Base-by-base conservation (phyloP, 1,140 invertebrate species). In the Aphaenogaster floridana region DNA sequence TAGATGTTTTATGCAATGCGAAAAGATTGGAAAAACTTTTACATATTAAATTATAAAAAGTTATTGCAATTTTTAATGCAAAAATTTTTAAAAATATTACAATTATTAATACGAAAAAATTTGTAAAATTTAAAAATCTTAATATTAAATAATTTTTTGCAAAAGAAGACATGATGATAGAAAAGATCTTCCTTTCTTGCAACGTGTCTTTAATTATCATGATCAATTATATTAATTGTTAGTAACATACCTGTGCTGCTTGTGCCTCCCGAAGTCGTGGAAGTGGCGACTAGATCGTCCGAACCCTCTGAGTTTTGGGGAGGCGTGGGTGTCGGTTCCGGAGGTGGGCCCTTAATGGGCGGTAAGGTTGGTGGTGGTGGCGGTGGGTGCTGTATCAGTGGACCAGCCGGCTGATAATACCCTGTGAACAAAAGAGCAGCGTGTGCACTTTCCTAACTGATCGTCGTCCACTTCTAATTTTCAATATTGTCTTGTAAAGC, bases 351-450 rank as follows among this genome's bases (percentile, higher is more conserved):
- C 90, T 96, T 95, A 78, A 97, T 96, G 50, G 96, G 95, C 92
- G 96, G 96, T 90, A 95, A 88, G 45, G 95, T 95, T 15, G 80
- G 80, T n/a, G 78, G 78, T 61, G 78, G 78, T 54, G 78, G 78
- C 39, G 96, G 94, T 68, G 96, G 95, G 92, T 97, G 96, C 88
- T 97, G 97, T 95, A 98, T 98, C 95, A 98, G 96, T 91, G 98
- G 98, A 89, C 98, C 98, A 92, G 98, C 98, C 92, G 98, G 98
- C 96, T 98, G 98, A 96, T 98, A 98, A 94, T 98, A 98, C 93
- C 97, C 98, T 98, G 96, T 42, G 96, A 96, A 93, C 80, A 93
- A 89, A 92, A 91, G 90, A 86, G 66, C 69, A 76, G 3, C 17
- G 69, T 76, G 45, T 84, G 69, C 69, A 84, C 42, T 84, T 84